Conservation (phyloP, 2,888 invertebrate genomes). For the Nephrotoma appendiculata region DNA sequence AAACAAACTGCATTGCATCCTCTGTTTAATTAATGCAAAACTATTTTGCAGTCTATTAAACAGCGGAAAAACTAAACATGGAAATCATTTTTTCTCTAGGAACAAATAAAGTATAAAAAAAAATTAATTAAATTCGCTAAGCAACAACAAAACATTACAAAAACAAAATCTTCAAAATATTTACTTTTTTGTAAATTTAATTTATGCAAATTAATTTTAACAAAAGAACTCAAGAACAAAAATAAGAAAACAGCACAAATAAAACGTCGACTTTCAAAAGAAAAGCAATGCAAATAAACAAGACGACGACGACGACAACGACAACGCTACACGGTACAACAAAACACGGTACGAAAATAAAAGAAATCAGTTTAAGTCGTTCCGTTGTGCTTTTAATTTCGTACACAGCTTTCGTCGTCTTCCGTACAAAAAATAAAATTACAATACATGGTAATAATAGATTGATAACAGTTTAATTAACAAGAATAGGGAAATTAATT, state of each 20-base stretch:
- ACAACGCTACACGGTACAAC: neutral
- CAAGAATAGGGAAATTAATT: constrained; percentile 3
- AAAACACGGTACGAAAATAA: neutral
- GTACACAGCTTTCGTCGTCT: neutral
- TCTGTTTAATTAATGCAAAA: neutral
- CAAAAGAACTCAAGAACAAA: neutral
- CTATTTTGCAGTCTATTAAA: neutral
- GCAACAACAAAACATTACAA: neutral
- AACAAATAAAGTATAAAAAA: neutral
- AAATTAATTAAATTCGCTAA: neutral
- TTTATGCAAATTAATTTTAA: neutral
- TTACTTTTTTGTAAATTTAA: neutral
- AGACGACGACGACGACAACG: neutral
- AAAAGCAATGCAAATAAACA: neutral
- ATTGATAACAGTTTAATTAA: constrained; percentile 3
- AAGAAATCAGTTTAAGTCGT: neutral
- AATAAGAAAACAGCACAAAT: neutral
- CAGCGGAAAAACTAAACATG: neutral
- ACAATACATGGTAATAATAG: neutral
- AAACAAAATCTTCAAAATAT: neutral
- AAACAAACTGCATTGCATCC: neutral
- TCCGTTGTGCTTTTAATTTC: neutral
- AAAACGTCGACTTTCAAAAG: neutral
- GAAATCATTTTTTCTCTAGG: neutral
- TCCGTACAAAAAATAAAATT: neutral